Evolutionary conservation across 2,797 vertebrate genomes (phyloP).

Genomic region (Spheniscus humboldti): DNA sequence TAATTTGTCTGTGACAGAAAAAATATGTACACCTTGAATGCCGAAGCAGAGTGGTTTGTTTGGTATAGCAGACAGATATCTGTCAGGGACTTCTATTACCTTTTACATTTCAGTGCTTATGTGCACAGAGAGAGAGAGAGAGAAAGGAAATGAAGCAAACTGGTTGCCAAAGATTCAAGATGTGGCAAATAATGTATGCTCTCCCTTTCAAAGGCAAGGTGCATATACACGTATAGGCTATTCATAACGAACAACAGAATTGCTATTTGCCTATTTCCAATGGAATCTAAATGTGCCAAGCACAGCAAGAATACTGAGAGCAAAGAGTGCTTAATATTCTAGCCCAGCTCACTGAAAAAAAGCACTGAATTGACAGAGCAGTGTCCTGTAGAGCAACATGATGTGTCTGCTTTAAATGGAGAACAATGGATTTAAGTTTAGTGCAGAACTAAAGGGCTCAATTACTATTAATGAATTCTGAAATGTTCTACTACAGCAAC

Average conservation of each 20-base stretch:
- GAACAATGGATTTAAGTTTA: constrained; percentile 80
- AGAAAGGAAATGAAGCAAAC: constrained; percentile 50
- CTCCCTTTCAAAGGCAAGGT: constrained; percentile 66
- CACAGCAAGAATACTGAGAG: constrained; percentile 71
- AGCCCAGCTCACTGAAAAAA: constrained; percentile 65
- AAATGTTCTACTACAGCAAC: constrained; percentile 74
- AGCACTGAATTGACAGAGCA: constrained; percentile 70
- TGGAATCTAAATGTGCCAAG: constrained; percentile 69
- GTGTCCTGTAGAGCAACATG: constrained; percentile 70
- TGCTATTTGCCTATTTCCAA: constrained; percentile 75
- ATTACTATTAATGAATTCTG: constrained; percentile 79
- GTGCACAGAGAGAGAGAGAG: neutral
- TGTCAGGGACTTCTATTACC: constrained; percentile 47
- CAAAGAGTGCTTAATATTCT: constrained; percentile 73
- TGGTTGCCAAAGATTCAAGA: constrained; percentile 61
- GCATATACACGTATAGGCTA: constrained; percentile 57
- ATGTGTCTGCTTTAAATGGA: constrained; percentile 77
- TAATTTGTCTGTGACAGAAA: constrained; percentile 51
- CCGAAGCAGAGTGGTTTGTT: neutral
- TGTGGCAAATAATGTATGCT: constrained; percentile 51
- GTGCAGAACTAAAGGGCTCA: constrained; percentile 74
- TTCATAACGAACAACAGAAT: constrained; percentile 73
- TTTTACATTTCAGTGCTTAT: constrained; percentile 66
- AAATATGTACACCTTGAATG: neutral
- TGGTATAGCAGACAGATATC: constrained; percentile 17